These are phyloP conservation scores for Ethmia dodecea DNA, from an alignment of 2,888 invertebrate species.

Conservation along the genomic window DNA sequence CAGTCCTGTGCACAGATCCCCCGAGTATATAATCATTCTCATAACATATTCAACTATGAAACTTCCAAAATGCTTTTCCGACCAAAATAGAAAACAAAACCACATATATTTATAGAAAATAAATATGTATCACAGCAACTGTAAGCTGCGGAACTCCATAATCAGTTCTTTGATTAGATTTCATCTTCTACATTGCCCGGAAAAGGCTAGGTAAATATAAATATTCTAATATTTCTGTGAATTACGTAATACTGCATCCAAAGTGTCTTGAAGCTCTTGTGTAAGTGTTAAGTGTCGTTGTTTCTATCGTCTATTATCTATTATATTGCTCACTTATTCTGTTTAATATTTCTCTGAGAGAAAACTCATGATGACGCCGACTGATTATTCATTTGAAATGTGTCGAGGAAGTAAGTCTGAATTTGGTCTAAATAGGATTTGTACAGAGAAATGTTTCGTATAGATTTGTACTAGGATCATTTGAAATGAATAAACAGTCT, in stretches of 20 bases:
- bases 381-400: conserved; percentile 14
- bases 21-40: conserved; percentile 20
- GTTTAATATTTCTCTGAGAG: conserved; percentile 16
- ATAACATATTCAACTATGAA: conserved; percentile 27
- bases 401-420: no score
- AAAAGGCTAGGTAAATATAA: conserved; percentile 22
- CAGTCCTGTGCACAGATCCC: conserved; percentile 20
- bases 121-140: conserved; percentile 42
- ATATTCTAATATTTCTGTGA: conserved; percentile 14
- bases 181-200: conserved; percentile 34
- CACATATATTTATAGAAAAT: conserved; percentile 22
- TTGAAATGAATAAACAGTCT: no score
- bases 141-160: conserved; percentile 53
- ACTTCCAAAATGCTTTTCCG: conserved; percentile 19
- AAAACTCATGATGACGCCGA: conserved; percentile 10
- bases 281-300: conserved; percentile 69
- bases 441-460: no score
- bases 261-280: conserved; percentile 63
- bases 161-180: conserved; percentile 55
- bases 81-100: conserved; percentile 26
- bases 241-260: conserved; percentile 34
- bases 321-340: conserved; percentile 15
- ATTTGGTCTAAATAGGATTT: no score
- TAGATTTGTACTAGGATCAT: no score
- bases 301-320: conserved; percentile 54